These are phyloP conservation scores for Stenodera caucasica DNA, from an alignment of 2,888 invertebrate species.

Conservation along the genomic window DNA sequence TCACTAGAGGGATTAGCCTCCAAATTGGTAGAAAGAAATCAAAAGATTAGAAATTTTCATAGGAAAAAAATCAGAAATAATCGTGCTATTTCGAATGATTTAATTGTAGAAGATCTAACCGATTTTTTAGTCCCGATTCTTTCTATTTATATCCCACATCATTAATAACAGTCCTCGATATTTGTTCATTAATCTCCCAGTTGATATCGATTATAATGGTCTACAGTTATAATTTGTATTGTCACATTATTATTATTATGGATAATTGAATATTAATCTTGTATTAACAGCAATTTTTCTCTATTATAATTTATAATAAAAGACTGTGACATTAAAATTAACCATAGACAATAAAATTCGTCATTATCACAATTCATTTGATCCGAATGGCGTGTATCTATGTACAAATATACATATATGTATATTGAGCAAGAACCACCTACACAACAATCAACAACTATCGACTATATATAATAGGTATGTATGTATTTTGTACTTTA, in stretches of 20 bases:
- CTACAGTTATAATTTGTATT: conserved; percentile 1
- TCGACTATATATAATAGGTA: background rate
- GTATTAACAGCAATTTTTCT: background rate
- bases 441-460: conserved; percentile 3
- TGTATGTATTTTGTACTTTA: conserved; percentile 7
- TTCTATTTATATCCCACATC: too few relatives aligned
- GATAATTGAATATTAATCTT: background rate
- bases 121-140: too few relatives aligned
- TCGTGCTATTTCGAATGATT: background rate
- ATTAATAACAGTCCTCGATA: background rate
- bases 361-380: background rate
- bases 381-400: background rate
- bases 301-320: background rate
- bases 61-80: background rate
- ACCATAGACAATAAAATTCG: conserved; percentile 1
- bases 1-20: too few relatives aligned
- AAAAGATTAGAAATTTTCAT: too few relatives aligned
- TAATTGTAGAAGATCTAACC: background rate
- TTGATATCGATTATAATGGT: too few relatives aligned
- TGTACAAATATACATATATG: background rate
- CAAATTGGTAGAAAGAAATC: background rate
- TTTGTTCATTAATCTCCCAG: background rate
- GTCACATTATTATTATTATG: background rate
- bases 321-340: conserved; percentile 1
- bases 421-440: background rate